Percentiles rank a stretch among this genome's conserved stretches.
Evolutionary conservation across 1,140 invertebrate genomes (phyloP).

Genomic region (Sitodiplosis mosellana): DNA sequence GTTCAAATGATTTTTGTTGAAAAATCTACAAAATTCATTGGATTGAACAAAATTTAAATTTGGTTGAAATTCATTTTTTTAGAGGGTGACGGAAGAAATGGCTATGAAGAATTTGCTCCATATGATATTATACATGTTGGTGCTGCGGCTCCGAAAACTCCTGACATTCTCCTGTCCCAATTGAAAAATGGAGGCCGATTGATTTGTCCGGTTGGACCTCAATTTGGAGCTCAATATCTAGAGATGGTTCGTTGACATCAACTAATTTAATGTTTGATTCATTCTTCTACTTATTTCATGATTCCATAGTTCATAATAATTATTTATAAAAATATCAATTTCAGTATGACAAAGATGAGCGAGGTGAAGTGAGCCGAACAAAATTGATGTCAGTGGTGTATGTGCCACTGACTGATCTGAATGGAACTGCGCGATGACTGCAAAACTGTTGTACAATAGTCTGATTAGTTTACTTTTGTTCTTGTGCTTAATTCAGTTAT

Average conservation of each 20-base stretch:
- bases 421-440: conserved; percentile 14
- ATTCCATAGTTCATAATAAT: conserved; percentile 1
- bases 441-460: no score
- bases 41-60: no score
- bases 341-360: conserved; percentile 68
- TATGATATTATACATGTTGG: conserved; percentile 91
- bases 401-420: conserved; percentile 78
- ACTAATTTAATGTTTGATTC: no score
- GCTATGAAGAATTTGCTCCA: conserved; percentile 50
- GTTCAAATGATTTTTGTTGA: no score
- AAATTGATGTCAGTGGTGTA: conserved; percentile 91
- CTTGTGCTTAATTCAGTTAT: no score
- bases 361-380: conserved; percentile 61
- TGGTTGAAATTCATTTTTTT: conserved; percentile 13
- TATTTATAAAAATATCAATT: neutral
- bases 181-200: conserved; percentile 67
- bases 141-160: conserved; percentile 64
- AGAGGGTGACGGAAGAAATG: conserved; percentile 72
- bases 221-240: conserved; percentile 62
- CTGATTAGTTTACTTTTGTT: no score
- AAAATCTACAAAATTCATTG: no score
- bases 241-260: conserved; percentile 35
- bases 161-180: conserved; percentile 38
- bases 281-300: no score
- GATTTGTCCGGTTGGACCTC: conserved; percentile 79